Percentiles rank a stretch among this genome's conserved stretches.
phyloP scores from a whole-genome alignment of 2,797 vertebrate genomes.

The Spondyliosoma cantharus region DNA sequence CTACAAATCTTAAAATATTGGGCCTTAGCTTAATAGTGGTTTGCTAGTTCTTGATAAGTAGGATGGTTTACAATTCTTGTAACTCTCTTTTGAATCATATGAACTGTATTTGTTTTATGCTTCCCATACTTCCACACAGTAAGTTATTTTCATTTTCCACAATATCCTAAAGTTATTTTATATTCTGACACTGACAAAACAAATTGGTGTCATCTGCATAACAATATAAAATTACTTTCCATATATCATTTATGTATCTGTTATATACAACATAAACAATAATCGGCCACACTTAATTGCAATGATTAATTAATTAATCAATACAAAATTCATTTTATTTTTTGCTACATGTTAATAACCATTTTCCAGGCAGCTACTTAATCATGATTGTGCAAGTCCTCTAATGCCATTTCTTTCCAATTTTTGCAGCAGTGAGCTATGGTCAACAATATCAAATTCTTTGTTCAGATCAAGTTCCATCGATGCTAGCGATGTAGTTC shows the following conservation, averaged over 20 bases:
- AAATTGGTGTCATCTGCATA: no score
- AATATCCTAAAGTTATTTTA: no score
- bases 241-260: no score
- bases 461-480: no score
- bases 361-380: neutral
- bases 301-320: no score
- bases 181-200: no score
- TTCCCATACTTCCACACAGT: no score
- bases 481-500: neutral
- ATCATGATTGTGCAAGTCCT: neutral
- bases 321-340: neutral
- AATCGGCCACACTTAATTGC: neutral
- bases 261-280: no score
- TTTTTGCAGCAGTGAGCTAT: neutral
- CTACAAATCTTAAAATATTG: neutral
- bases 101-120: no score
- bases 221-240: no score
- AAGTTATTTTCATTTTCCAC: no score
- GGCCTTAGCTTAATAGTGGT: neutral
- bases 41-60: neutral
- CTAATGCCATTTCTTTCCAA: neutral
- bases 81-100: neutral
- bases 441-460: neutral
- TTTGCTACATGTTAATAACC: neutral
- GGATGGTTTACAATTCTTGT: neutral